Conservation (phyloP, 1,140 invertebrate genomes). For the Drosophila sproati region DNA sequence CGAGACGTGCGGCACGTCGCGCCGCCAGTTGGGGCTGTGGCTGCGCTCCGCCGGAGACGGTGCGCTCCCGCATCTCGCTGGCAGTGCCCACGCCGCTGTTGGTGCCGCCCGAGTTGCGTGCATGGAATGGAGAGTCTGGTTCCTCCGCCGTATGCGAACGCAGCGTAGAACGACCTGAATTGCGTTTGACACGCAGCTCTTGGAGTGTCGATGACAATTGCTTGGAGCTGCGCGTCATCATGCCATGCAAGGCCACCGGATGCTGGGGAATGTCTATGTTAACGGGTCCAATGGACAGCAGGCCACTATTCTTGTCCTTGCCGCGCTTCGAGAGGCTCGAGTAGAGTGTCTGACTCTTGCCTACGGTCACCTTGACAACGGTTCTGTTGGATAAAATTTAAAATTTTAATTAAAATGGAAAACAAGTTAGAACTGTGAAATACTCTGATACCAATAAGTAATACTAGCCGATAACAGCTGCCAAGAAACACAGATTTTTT, state of each 20-base stretch:
- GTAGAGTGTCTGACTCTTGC: conserved; percentile 96
- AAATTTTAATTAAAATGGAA: not conserved
- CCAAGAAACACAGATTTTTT: too few species aligned
- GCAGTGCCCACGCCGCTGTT: conserved; percentile 52
- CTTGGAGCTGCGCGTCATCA: conserved; percentile 97
- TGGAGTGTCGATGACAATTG: conserved; percentile 96
- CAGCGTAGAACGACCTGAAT: conserved; percentile 88
- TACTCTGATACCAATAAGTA: too few species aligned
- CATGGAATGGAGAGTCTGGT: conserved; percentile 87
- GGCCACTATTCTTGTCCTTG: conserved; percentile 94
- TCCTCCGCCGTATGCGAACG: conserved; percentile 87
- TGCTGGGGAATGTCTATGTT: conserved; percentile 98
- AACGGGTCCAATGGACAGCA: conserved; percentile 94
- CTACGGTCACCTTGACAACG: conserved; percentile 96
- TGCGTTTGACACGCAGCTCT: conserved; percentile 91
- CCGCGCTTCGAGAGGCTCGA: conserved; percentile 91
- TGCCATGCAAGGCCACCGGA: conserved; percentile 97
- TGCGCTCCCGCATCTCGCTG: conserved; percentile 62
- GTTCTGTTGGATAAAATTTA: conserved; percentile 87
- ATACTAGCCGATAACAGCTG: too few species aligned
- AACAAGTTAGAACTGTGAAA: too few species aligned
- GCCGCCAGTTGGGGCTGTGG: conserved; percentile 58
- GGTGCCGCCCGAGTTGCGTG: conserved; percentile 72
- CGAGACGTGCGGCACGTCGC: conserved; percentile 55
- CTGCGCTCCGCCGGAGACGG: conserved; percentile 55